Base-by-base conservation (phyloP, 2,113 vertebrate species). In the Pedionomus torquatus region DNA sequence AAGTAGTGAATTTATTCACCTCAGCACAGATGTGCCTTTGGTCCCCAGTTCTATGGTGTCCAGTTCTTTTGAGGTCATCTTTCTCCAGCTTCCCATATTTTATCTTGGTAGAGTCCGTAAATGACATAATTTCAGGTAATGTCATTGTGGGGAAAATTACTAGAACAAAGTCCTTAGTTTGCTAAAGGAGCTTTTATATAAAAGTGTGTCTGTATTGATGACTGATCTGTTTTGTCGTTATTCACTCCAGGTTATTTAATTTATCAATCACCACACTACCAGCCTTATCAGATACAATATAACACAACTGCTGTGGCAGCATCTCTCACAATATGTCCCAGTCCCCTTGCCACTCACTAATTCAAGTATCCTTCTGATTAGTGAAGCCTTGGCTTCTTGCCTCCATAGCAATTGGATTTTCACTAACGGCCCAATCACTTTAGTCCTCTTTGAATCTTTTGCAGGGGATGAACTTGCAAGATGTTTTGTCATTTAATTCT, bases 1-100 rank as follows among this genome's bases (percentile, higher is more conserved):
- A 92, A 87, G 41, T 88, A 83, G 85, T 86, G 48, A 85, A 86
- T 93, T 87, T 89, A 86, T 95, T 95, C 94, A 91, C 76, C 89
- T 95, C 89, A 97, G 96, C 90, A 95, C 94, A 94, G 81, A 89
- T 74, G 94, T 96, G 94, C 95, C 94, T 97, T 96, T 94, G 83
- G 90, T 97, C 93, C 61, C 87, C 95, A 96, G 71, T 79, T 97
- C 83, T 88, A 71, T 96, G 93, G 75, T 61, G 68, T 90, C 92
- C 64, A 88, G 33, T 94, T 95, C 61, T 94, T 95, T 82, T 94
- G 83, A 87, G 81, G 71, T 96, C 79, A 90, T 81, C 85, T 69
- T 96, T 93, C 87, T 95, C 84, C 51, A 89, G 49, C 87, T 87
- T 94, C 71, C 89, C 83, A 65, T 93, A 82, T 76, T 58, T 94